These are phyloP conservation scores for Sinocyclocheilus anophthalmus DNA, from an alignment of 2,113 vertebrate genomes.

Conservation along the genomic window DNA sequence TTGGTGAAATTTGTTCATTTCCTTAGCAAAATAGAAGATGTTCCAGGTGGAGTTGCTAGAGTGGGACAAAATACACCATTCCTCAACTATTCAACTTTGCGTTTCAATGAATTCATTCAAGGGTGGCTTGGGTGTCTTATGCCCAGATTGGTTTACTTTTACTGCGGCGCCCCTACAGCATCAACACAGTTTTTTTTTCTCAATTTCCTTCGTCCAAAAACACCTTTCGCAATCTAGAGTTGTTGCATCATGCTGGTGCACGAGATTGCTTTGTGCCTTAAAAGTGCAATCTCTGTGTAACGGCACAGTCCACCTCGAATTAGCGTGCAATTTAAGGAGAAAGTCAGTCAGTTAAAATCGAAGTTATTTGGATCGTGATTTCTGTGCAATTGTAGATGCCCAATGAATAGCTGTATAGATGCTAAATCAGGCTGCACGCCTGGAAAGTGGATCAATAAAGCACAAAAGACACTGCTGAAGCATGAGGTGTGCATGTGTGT, in stretches of 20 bases:
- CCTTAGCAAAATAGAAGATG: too few relatives aligned
- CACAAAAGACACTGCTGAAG: constrained; percentile 58
- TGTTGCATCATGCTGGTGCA: background rate
- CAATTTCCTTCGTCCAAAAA: background rate
- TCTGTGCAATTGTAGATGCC: constrained; percentile 8
- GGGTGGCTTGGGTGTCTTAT: too few relatives aligned
- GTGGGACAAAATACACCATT: too few relatives aligned
- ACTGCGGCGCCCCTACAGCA: too few relatives aligned
- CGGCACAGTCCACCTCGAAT: constrained; percentile 51
- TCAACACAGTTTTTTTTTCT: background rate
- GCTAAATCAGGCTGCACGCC: background rate
- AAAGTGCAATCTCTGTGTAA: constrained; percentile 1
- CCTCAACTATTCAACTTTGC: too few relatives aligned
- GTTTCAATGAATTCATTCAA: constrained; percentile 52
- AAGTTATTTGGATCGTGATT: constrained; percentile 40
- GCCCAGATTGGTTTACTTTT: too few relatives aligned
- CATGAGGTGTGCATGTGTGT: constrained; percentile 2
- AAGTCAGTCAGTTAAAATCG: constrained; percentile 55
- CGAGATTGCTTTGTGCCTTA: background rate
- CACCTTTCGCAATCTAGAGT: background rate
- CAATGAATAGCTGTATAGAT: background rate
- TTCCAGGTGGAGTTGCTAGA: too few relatives aligned
- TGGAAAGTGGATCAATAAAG: constrained; percentile 61
- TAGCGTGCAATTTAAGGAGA: constrained; percentile 56
- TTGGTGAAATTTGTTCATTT: too few relatives aligned